A percentile compares a stretch with the other conserved stretches of the same genome.
phyloP scores from a whole-genome alignment of 2,797 vertebrate genomes.

The Odontamblyopus rebecca region DNA sequence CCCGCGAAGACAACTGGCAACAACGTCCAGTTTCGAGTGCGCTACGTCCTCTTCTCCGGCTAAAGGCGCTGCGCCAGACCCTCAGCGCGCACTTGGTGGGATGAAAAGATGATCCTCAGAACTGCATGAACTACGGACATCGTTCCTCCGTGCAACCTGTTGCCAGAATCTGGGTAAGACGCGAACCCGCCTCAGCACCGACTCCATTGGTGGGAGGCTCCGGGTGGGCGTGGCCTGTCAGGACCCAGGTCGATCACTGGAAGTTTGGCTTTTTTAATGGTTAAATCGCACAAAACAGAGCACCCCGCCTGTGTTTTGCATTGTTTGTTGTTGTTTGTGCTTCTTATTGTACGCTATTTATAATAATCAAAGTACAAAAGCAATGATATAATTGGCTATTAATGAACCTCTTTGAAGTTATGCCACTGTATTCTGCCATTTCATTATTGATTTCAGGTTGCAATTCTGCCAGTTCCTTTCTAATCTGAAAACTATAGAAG shows the following conservation, averaged over 20 bases:
- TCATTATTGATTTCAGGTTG: too few relatives aligned
- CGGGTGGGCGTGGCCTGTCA: constrained; percentile 45
- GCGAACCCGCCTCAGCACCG: constrained; percentile 54
- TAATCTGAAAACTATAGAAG: not conserved
- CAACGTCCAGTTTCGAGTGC: not conserved
- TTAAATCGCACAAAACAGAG: not conserved
- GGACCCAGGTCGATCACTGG: constrained; percentile 14
- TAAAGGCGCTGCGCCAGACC: not conserved
- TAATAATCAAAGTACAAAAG: not conserved
- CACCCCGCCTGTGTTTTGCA: not conserved
- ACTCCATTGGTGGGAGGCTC: constrained; percentile 57
- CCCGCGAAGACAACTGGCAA: constrained; percentile 30
- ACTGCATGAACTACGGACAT: constrained; percentile 41
- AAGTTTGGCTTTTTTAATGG: not conserved
- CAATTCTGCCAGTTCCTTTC: too few relatives aligned
- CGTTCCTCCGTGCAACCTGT: constrained; percentile 73
- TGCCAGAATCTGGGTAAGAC: constrained; percentile 62
- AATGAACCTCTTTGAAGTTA: not conserved
- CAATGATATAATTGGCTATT: not conserved
- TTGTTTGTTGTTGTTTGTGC: too few relatives aligned
- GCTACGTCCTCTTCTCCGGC: not conserved
- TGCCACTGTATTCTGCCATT: not conserved
- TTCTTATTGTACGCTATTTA: not conserved
- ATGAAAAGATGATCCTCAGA: constrained; percentile 39
- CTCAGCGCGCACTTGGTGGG: not conserved